phyloP scores from a whole-genome alignment of 2,113 vertebrate species.

The Mastomys natalensis region DNA sequence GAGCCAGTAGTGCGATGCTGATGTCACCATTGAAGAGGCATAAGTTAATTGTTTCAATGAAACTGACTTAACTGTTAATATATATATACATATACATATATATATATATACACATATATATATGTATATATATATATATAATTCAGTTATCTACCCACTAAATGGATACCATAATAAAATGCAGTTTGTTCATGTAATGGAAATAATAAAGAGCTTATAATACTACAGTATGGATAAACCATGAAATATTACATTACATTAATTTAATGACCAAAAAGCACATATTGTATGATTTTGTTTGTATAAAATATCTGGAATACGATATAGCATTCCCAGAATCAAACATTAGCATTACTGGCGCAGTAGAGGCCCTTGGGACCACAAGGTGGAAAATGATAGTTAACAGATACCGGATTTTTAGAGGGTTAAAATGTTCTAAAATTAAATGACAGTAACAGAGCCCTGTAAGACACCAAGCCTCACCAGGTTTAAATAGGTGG shows the following conservation, averaged over 20 bases:
- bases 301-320: neutral
- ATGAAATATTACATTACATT: neutral
- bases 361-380: accelerated
- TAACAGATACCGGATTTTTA: neutral
- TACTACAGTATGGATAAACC: neutral
- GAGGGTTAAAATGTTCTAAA: conserved; percentile 16
- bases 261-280: neutral
- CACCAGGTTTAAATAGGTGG: neutral
- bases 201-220: conserved; percentile 26
- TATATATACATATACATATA: too few relatives aligned
- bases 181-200: neutral
- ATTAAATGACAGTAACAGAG: neutral
- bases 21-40: neutral
- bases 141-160: neutral
- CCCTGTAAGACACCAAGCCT: neutral
- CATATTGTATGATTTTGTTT: neutral
- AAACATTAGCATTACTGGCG: neutral
- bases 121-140: too few relatives aligned
- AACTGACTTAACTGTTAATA: neutral
- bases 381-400: neutral
- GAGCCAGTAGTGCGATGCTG: neutral
- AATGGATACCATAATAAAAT: neutral
- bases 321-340: neutral
- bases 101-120: too few relatives aligned
- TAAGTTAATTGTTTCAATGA: neutral